phyloP scores from a whole-genome alignment of 1,140 invertebrate genomes.

The Trichonephila inaurata region DNA sequence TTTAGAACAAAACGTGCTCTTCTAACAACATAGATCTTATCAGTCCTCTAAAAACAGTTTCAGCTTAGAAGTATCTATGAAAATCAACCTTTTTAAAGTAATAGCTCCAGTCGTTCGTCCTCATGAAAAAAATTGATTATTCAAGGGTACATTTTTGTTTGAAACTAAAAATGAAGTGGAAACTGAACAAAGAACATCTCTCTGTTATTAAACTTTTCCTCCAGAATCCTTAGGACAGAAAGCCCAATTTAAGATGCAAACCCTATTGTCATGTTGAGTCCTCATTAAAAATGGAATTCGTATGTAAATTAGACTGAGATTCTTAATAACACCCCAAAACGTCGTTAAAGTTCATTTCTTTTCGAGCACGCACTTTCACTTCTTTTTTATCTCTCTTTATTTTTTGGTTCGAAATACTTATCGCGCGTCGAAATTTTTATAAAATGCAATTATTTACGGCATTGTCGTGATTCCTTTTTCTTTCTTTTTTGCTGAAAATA shows the following conservation, averaged over 20 bases:
- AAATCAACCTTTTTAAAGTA: no score
- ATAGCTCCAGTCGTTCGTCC: no score
- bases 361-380: neutral
- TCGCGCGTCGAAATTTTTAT: no score
- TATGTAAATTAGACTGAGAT: neutral
- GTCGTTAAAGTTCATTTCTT: conserved; percentile 15
- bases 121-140: no score
- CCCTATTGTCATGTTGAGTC: neutral
- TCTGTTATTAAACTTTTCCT: neutral
- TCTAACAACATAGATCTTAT: no score
- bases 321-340: neutral
- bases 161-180: neutral
- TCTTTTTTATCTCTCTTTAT: neutral
- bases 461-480: no score
- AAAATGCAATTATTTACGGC: no score
- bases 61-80: no score
- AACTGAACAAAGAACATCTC: neutral
- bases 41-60: no score
- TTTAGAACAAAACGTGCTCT: no score
- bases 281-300: neutral
- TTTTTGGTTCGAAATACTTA: neutral
- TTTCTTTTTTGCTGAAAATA: no score
- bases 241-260: neutral
- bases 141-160: neutral
- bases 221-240: neutral